phyloP scores from a whole-genome alignment of 2,113 vertebrate species.

The Shinisaurus crocodilurus region DNA sequence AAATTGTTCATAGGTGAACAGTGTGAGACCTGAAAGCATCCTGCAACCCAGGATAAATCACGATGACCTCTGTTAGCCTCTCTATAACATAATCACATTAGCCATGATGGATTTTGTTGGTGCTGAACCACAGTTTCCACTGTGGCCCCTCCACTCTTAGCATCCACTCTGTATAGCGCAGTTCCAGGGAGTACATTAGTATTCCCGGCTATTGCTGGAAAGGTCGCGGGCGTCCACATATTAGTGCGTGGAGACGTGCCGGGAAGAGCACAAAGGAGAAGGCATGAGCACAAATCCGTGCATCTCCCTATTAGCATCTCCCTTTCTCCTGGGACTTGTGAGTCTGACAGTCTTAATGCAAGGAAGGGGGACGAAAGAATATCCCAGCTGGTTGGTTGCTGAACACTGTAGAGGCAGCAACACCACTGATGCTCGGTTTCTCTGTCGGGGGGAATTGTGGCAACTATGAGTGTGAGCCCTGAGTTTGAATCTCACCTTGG shows the following conservation, averaged over 20 bases:
- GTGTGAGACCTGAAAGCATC: background rate
- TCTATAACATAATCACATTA: background rate
- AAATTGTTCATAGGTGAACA: constrained; percentile 30
- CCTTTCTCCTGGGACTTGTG: background rate
- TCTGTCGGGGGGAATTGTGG: background rate
- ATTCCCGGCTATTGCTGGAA: constrained; percentile 7
- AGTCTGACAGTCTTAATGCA: background rate
- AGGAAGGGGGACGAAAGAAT: background rate
- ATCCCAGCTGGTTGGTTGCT: background rate
- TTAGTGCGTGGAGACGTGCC: background rate
- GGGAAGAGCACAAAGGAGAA: background rate
- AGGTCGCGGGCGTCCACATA: constrained; percentile 5
- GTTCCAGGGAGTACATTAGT: constrained; percentile 31
- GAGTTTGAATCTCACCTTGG: background rate
- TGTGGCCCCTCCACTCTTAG: constrained; percentile 32
- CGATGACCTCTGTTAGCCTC: constrained; percentile 16
- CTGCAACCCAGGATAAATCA: background rate
- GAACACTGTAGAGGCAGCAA: no score
- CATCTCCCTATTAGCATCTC: background rate
- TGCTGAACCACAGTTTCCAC: constrained; percentile 17
- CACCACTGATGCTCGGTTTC: background rate
- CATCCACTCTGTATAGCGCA: constrained; percentile 5
- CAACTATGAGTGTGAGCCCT: background rate
- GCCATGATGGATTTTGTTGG: constrained; percentile 29
- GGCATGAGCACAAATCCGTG: background rate